Base-by-base conservation (phyloP, 2,797 vertebrate species). In the Myotis pilosus region DNA sequence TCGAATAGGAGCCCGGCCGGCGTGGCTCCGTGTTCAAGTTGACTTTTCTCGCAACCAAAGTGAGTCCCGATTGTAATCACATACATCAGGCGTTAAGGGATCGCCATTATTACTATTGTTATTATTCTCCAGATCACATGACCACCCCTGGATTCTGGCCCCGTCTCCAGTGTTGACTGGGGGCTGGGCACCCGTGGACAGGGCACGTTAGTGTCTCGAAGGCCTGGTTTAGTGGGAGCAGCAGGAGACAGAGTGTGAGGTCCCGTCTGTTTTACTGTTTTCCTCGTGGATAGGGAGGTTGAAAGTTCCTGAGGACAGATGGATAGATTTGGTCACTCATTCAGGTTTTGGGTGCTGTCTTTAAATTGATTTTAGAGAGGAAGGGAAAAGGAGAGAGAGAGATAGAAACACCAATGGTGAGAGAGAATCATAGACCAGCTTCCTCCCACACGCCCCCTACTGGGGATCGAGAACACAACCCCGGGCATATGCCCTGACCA, bases 1-100 rank as follows among this genome's bases (percentile, higher is more conserved):
- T 91, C 90, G 79, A 94, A 90, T 88, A 90, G 82, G 79, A 94
- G 57, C 76, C 68, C 79, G 85, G 92, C 25, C 60, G 6, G 60
- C 12, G 6, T 15, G 60, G 57, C 25, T 30, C 55, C 0, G 2
- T 81, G 2, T 19, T 92, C n/a, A 64, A 41, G 33, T 75, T 66
- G 30, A 62, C 92, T 57, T 92, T 69, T 41, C 66, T 74, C 75
- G 22, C 19, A 91, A 20, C 16, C 72, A 68, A 86, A 68, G 41
- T 47, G 5, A 47, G 17, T 69, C 68, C n/a, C 64, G 51, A 55
- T 79, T 38, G 44, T 41, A 69, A 10, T 55, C 60, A 55, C 2
- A 41, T 82, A 30, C 5, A 28, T n/a, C 15, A 66, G 13, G 25
- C 51, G 11, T 92, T 82, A 84, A 53, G 41, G 16, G 5, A 3